Base-by-base conservation (phyloP, 1,140 invertebrate species). In the Catajapyx aquilonaris region DNA sequence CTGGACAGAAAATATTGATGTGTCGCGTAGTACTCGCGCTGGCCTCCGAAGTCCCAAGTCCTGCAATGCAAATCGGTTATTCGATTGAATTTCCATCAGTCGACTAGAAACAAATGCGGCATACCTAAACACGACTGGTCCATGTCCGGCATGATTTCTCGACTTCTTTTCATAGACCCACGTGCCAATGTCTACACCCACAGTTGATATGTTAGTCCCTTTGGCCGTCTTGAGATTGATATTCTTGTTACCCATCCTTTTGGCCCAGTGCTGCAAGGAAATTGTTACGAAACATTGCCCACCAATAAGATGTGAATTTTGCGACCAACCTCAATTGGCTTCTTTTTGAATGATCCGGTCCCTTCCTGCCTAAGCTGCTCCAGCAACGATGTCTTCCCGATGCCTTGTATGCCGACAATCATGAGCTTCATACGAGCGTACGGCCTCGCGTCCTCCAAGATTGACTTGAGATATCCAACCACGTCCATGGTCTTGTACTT, bases 21-120 rank as follows among this genome's bases (percentile, higher is more conserved):
- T 1, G 93, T 97, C 0, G 91, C 84, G 53, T 96, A 96, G 52
- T 91, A 90, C 53, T 94, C 88, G 49, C 76, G 73, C 60, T 95
- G 90, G 0, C 93, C 93, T n/a, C 90, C 91, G 64, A 98, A 98
- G 59, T 98, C 94, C 93, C 94, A 98, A 0, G 91, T 97, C 38
- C 90, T 57, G 41, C 1, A 41, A 9, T 33, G 21, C 31, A 41
- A 31, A 33, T 37, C 40, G 20, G 20, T 18, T 18, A 4, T 9
- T 9, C 2, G 5, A 18, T 3, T 4, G 15, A 18, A 34, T 11
- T 2, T 34, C 20, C 17, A 20, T 35, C 30, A 23, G 4, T 11
- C 5, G 34, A 40, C n/a, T 0, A 9, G 4, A 15, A 37, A 7
- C 10, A 36, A 32, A 32, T 7, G 23, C 2, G 31, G 25, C 41